phyloP scores from a whole-genome alignment of 1,140 invertebrate species.

The Acyrthosiphon pisum region DNA sequence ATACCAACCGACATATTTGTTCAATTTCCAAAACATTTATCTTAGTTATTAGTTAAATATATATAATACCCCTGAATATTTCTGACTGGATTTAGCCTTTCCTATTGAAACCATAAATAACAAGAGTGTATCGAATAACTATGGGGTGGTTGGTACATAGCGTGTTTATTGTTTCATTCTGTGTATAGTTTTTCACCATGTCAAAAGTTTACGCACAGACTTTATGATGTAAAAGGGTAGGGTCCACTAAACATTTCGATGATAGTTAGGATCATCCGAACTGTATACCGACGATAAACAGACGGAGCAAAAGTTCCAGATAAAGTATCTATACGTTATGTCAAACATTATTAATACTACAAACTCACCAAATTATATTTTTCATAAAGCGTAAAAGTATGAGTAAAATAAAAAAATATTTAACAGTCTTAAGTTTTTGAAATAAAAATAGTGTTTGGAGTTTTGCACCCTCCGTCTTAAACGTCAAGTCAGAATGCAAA shows the following conservation, averaged over 20 bases:
- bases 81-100: not conserved
- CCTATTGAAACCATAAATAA: constrained; percentile 31
- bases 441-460: not conserved
- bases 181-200: constrained; percentile 10
- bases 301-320: not conserved
- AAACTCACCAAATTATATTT: not conserved
- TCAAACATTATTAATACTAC: not conserved
- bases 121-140: not conserved
- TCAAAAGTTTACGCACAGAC: constrained; percentile 15
- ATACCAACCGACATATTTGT: not conserved
- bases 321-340: not conserved
- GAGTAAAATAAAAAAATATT: not conserved
- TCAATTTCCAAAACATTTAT: not conserved
- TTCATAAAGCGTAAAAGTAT: not conserved
- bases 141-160: not conserved
- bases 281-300: constrained; percentile 9
- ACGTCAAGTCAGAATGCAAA: not conserved
- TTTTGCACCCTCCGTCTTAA: not conserved
- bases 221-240: constrained; percentile 15
- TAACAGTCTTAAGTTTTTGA: not conserved
- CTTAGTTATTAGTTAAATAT: not conserved
- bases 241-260: constrained; percentile 20
- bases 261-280: constrained; percentile 28
- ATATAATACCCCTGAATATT: not conserved
- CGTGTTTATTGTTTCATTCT: constrained; percentile 6